Percentiles rank a stretch among this genome's conserved stretches.
Evolutionary conservation across 2,888 invertebrate species (phyloP).

Genomic region (Quadroppia sp.): DNA sequence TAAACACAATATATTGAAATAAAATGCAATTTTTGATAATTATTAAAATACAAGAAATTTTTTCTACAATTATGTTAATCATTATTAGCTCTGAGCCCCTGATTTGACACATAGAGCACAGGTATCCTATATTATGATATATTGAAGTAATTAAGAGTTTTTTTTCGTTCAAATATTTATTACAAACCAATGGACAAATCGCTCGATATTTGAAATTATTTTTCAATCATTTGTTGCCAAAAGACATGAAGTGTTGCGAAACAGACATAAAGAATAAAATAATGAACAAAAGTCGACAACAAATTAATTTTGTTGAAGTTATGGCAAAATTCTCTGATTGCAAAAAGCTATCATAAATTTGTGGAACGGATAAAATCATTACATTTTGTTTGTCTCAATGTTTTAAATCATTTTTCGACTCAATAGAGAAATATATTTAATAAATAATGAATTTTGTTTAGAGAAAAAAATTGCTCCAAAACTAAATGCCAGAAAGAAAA

Average conservation of each 20-base stretch:
- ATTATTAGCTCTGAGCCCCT: background rate
- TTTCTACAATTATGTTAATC: constrained; percentile 9
- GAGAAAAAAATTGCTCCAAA: background rate
- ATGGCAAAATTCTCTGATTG: background rate
- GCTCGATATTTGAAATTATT: constrained; percentile 6
- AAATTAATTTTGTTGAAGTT: background rate
- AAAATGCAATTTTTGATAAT: constrained; percentile 8
- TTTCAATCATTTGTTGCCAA: background rate
- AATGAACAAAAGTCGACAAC: background rate
- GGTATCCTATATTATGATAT: background rate
- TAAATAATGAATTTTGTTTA: background rate
- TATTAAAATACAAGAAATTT: background rate
- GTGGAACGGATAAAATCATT: background rate
- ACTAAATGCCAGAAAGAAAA: background rate
- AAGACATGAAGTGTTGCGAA: background rate
- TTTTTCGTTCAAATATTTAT: background rate
- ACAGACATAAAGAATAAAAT: background rate
- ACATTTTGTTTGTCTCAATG: no score
- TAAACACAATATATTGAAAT: background rate
- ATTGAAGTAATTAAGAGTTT: constrained; percentile 1
- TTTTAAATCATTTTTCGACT: background rate
- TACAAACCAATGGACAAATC: constrained; percentile 5
- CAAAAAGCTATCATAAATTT: background rate
- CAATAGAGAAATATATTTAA: background rate
- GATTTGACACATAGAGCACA: constrained; percentile 25